Percentiles rank a stretch among this genome's conserved stretches.
These are phyloP conservation scores for Trachythela sp. DNA, from an alignment of 64 coral and sea anemone genomes.

Conservation along the genomic window DNA sequence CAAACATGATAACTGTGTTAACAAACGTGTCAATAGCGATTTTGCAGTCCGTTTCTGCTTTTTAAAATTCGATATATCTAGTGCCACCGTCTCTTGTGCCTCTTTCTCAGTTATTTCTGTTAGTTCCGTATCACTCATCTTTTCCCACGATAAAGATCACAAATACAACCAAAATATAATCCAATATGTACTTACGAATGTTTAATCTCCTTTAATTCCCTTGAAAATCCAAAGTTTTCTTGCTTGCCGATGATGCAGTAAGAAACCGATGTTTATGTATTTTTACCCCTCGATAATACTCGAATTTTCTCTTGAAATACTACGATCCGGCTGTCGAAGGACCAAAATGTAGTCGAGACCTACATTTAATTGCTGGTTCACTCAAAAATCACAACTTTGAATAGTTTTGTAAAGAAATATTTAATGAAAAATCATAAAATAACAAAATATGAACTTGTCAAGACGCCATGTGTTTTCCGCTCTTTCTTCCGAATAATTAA, in stretches of 20 bases:
- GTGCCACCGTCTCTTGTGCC: background rate
- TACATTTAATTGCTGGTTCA: background rate
- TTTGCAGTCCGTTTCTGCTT: conserved; percentile 10
- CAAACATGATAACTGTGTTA: background rate
- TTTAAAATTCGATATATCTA: background rate
- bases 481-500: no score
- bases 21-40: background rate
- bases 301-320: background rate
- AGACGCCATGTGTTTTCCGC: no score
- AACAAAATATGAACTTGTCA: background rate
- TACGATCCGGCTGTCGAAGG: conserved; percentile 4
- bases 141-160: background rate
- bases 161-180: background rate
- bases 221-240: background rate
- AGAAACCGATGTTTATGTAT: background rate
- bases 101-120: background rate
- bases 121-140: background rate
- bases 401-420: background rate
- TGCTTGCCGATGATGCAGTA: background rate
- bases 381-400: background rate
- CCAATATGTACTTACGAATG: background rate
- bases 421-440: background rate
- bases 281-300: background rate
- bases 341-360: background rate
- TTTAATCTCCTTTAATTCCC: background rate